Evolutionary conservation across 2,888 invertebrate genomes (phyloP), one percentile per base, ranked within the genome.

Genomic region (Leucophenga maculata): DNA sequence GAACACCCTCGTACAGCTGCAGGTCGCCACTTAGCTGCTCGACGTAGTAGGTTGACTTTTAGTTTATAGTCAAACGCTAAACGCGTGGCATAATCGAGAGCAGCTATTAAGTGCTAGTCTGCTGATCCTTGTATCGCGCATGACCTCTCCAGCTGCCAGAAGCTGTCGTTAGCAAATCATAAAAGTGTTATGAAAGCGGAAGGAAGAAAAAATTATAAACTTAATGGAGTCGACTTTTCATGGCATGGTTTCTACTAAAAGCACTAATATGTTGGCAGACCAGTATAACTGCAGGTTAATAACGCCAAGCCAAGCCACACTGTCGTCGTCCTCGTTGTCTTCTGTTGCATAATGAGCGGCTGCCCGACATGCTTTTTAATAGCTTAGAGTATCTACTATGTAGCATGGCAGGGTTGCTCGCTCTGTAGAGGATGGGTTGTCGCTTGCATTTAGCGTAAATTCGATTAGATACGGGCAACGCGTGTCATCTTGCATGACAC

Each of bases 141-240:
- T 50, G 50, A 18, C 50, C 50, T 50, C 16, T 50, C 50, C 11
- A 50, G 16, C 16, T 18, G 18, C n/a, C 50, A 50, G 50, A 6
- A 22, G 66, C 66, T 55, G 39, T 55, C 54, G 55, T 66, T 66
- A 46, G 54, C 66, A 66, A 66, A 66, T 66, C 55, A 66, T 66
- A 66, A 55, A 65, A 65, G 16, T 31, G n/a, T 60, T 57, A 39
- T 39, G 39, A 39, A 39, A 39, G 11, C 39, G 39, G 16, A 26
- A 26, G 13, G 50, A 50, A 48, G 26, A 48, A 31, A 50, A 65
- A 52, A 50, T 65, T 65, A 50, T 31, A 65, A 65, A 50, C 65
- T 65, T 48, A n/a, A 13, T 65, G 52, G n/a, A 50, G 8, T 31
- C 6, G 1, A 16, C 59, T n/a, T 59, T 18, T 6, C 13, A n/a